Evolutionary conservation across 2,113 vertebrate species (phyloP).

Genomic region (Oryzias javanicus): DNA sequence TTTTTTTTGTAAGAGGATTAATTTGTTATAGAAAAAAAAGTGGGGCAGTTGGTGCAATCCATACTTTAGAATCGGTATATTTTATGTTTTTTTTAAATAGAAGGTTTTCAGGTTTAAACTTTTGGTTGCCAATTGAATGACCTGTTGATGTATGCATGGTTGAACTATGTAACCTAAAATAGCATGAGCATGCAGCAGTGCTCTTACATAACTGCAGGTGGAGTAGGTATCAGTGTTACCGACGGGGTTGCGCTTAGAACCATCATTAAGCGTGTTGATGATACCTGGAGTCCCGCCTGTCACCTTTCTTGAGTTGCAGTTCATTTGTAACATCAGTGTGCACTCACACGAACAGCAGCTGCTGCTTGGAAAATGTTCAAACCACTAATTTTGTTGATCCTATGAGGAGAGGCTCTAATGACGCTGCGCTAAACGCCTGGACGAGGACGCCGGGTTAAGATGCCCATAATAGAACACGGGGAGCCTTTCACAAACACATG

Average conservation of each 20-base stretch:
- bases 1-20: too few species aligned
- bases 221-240: constrained; percentile 33
- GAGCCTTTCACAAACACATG: constrained; percentile 4
- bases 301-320: constrained; percentile 61
- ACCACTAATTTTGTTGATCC: constrained; percentile 57
- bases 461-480: neutral
- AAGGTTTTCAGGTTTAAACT: too few species aligned
- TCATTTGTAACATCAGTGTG: constrained; percentile 22
- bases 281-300: constrained; percentile 67
- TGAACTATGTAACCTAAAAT: constrained; percentile 10
- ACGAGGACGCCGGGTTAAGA: constrained; percentile 3
- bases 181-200: constrained; percentile 27
- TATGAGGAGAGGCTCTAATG: constrained; percentile 48
- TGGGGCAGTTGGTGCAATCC: too few species aligned
- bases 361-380: constrained; percentile 38
- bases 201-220: constrained; percentile 27
- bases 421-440: constrained; percentile 26
- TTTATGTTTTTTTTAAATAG: too few species aligned
- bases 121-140: neutral
- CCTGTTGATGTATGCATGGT: neutral
- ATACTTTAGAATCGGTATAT: too few species aligned
- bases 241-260: constrained; percentile 12
- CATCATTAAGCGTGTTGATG: constrained; percentile 59
- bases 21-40: too few species aligned
- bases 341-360: constrained; percentile 60